Base-by-base conservation (phyloP, 2,888 invertebrate species). In the Ellobium chinense region DNA sequence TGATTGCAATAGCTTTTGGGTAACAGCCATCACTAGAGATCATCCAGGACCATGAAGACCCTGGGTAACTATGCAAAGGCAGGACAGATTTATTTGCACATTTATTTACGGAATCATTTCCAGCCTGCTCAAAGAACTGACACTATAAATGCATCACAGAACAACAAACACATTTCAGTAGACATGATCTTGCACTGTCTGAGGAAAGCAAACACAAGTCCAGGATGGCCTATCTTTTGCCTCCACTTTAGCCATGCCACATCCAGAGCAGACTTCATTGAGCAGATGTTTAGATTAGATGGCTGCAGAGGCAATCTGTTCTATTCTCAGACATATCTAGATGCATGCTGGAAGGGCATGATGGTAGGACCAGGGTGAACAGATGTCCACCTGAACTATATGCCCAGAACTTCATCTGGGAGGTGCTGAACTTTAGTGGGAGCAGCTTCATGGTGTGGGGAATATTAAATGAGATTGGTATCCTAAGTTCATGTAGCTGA, bases 211-310 rank as follows among this genome's bases (percentile, higher is more conserved):
- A 63, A 63, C 63, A 29, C 24, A 58, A 5, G 31, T 46, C 46
- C 46, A 63, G 5, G 12, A 3, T 29, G 29, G 18, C 63, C 31
- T 63, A 29, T 63, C 18, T 29, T 24, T 4, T 27, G 63, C 29
- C 63, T 29, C 18, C 63, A 63, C 31, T 63, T 63, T 29, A 63
- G 63, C 63, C 27, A 63, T 4, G 63, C 63, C 63, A 63, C 63
- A 63, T 24, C 63, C 63, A 63, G 63, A 63, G 5, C 27, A 63
- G 5, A 63, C 63, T 63, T 63, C 63, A 63, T 24, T 63, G 3
- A 27, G 63, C 63, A 63, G 18, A 18, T 63, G 31, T 5, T 7
- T 29, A 63, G 5, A 29, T 63, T 29, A 63, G 63, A 24, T 63
- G 63, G 31, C 31, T 29, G 18, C 12, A 2, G 31, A 29, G 63